Evolutionary conservation across 1,140 invertebrate species (phyloP).

Genomic region (Heliconius nattereri): DNA sequence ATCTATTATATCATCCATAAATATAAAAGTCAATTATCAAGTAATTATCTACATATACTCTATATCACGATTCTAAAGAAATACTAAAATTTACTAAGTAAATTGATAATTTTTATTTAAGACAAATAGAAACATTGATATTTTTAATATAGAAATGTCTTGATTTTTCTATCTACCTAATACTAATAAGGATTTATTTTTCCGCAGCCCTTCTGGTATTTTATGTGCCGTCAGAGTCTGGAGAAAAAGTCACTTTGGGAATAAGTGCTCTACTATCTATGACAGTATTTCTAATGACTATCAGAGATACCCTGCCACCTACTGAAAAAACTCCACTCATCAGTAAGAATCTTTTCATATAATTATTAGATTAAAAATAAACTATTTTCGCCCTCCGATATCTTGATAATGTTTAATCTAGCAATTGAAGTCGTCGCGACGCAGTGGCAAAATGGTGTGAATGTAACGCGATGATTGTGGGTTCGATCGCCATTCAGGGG

Average conservation of each 20-base stretch:
- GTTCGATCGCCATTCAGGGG: background rate
- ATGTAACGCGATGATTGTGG: background rate
- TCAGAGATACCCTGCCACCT: slow-evolving; percentile 93
- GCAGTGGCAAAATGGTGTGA: background rate
- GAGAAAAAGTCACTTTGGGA: slow-evolving; percentile 93
- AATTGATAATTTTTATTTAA: too few relatives aligned
- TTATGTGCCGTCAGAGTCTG: slow-evolving; percentile 95
- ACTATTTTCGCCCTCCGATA: background rate
- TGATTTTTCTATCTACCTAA: background rate
- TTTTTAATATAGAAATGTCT: background rate
- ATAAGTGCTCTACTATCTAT: slow-evolving; percentile 95
- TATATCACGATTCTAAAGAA: too few relatives aligned
- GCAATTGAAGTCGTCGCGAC: too few relatives aligned
- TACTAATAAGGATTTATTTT: slow-evolving; percentile 21
- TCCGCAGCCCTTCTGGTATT: slow-evolving; percentile 92
- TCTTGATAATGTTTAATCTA: too few relatives aligned
- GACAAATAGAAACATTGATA: too few relatives aligned
- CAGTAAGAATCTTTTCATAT: slow-evolving; percentile 83
- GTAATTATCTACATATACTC: too few relatives aligned
- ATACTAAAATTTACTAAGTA: too few relatives aligned
- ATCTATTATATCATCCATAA: too few relatives aligned
- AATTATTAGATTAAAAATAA: background rate
- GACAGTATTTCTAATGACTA: slow-evolving; percentile 97
- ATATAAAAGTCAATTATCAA: too few relatives aligned
- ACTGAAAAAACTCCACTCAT: slow-evolving; percentile 96